Evolutionary conservation across 2,888 invertebrate genomes (phyloP), one percentile per base, ranked within the genome.

Genomic region (Gonocerus acuteangulatus): DNA sequence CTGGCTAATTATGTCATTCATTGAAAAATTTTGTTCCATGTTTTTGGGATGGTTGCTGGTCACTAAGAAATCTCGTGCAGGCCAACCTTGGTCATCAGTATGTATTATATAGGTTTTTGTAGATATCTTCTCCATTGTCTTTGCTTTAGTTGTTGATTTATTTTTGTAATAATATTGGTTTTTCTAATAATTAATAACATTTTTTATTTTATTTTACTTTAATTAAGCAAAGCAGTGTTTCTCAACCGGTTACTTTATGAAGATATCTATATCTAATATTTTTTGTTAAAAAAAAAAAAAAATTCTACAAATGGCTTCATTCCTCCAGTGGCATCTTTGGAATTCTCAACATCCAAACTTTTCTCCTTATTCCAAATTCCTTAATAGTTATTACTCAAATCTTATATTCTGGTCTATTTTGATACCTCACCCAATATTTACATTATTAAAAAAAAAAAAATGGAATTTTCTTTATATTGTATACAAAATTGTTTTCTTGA

Each of bases 141-240:
- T 51, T 51, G 51, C 51, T 51, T 51, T 51, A 51, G 51, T 51
- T 51, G 51, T 51, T 51, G 51, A 51, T n/a, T 34, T 51, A 19
- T 49, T 49, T 51, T 36, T n/a, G 15, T 48, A 48, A 36, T 51
- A 51, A 19, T 51, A 36, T 19, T 51, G 36, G 19, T 51, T 51
- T 51, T 51, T 34, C 19, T 51, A 34, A 51, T 34, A 34, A 51
- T n/a, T 51, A 32, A 32, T 34, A 15, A 42, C 13, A 16, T 2
- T 34, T 19, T 19, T 13, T n/a, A 16, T 49, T 49, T 27, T 27
- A 9, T 27, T 27, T 6, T 27, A 27, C 9, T 27, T 27, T 27
- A 9, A 49, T 36, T 36, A 34, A 51, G 32, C 51, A 51, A 51
- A 51, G 51, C 51, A 51, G 51, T 51, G 51, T 51, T 34, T 51